These are phyloP conservation scores for Palythoa grandiflora DNA, from an alignment of 92 coral and sea anemone genomes.

Conservation along the genomic window DNA sequence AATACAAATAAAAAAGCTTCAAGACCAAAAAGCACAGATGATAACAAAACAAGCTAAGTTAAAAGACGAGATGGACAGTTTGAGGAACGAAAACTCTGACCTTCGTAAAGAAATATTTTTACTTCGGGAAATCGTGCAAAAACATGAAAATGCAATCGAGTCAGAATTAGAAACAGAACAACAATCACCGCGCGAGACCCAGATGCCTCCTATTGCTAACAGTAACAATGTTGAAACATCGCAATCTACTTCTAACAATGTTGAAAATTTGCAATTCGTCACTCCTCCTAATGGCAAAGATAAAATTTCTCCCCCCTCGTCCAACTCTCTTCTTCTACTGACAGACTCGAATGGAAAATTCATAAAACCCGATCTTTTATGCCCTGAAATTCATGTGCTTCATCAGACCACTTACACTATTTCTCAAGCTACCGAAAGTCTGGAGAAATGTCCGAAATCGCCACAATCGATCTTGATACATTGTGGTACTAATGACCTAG, in stretches of 20 bases:
- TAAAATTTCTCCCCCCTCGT: not conserved
- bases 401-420: slow-evolving; percentile 21
- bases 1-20: slow-evolving; percentile 13
- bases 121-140: slow-evolving; percentile 16
- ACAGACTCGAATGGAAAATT: slow-evolving; percentile 25
- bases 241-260: not conserved
- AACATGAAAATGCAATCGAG: slow-evolving; percentile 13
- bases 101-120: not conserved
- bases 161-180: slow-evolving; percentile 7
- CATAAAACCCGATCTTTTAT: slow-evolving; percentile 16
- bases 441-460: not conserved
- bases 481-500: slow-evolving; percentile 52
- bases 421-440: slow-evolving; percentile 6
- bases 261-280: not conserved
- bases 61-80: not conserved
- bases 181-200: not conserved
- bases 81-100: slow-evolving; percentile 4
- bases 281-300: not conserved
- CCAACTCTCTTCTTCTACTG: slow-evolving; percentile 7
- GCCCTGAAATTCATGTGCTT: not conserved
- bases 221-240: not conserved
- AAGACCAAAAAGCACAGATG: slow-evolving; percentile 8
- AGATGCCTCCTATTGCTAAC: not conserved
- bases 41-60: not conserved
- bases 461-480: slow-evolving; percentile 42